phyloP scores from a whole-genome alignment of 2,888 invertebrate genomes.

The Drosophila nr. perissopoda region DNA sequence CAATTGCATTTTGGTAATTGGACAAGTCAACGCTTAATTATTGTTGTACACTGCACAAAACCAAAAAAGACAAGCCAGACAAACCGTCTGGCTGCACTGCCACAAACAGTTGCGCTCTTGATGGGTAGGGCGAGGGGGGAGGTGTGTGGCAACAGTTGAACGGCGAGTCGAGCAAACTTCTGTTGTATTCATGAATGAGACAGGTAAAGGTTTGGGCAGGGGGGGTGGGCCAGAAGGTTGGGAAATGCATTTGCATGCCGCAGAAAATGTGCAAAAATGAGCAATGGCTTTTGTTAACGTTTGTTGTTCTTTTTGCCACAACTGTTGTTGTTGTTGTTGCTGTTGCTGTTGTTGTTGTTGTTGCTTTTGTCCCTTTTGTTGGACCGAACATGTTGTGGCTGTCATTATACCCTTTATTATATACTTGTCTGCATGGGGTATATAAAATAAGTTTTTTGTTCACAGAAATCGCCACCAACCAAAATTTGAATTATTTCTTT shows the following conservation, averaged over 20 bases:
- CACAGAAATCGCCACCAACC: neutral
- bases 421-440: slow-evolving; percentile 15
- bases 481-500: neutral
- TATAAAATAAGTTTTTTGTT: slow-evolving; percentile 1
- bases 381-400: slow-evolving; percentile 36
- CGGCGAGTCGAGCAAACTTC: slow-evolving; percentile 25
- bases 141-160: slow-evolving; percentile 3
- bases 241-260: slow-evolving; percentile 40
- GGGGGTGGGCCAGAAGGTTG: neutral
- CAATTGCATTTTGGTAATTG: slow-evolving; percentile 82
- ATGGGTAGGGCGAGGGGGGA: neutral
- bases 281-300: slow-evolving; percentile 67
- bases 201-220: neutral
- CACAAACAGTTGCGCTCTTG: neutral
- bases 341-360: neutral
- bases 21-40: slow-evolving; percentile 82
- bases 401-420: slow-evolving; percentile 49
- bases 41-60: slow-evolving; percentile 60
- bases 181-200: slow-evolving; percentile 44
- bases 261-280: slow-evolving; percentile 76
- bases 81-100: slow-evolving; percentile 61
- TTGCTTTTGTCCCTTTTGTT: slow-evolving; percentile 2
- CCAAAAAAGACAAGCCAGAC: slow-evolving; percentile 37
- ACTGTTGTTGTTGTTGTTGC: slow-evolving; percentile 4
- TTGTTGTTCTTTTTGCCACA: slow-evolving; percentile 8